These are phyloP conservation scores for Parambassis ranga DNA, from an alignment of 2,797 vertebrate genomes.

Conservation along the genomic window DNA sequence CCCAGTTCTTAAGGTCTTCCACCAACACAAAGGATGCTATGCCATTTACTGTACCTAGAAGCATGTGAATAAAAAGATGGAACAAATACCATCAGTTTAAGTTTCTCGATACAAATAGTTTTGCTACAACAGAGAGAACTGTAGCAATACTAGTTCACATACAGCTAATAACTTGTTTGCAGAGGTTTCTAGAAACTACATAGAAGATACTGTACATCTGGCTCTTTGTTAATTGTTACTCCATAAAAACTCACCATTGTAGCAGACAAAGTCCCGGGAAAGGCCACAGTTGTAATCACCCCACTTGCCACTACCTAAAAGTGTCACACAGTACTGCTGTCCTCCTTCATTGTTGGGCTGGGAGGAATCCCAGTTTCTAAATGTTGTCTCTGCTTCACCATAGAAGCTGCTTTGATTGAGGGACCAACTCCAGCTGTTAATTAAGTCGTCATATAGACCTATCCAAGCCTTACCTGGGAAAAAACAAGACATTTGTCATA, in stretches of 20 bases:
- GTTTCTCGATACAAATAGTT: too few species aligned
- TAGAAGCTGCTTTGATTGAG: constrained; percentile 41
- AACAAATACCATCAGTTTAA: neutral
- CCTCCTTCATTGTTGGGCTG: neutral
- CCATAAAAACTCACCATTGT: constrained; percentile 29
- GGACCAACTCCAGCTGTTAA: constrained; percentile 55
- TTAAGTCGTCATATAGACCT: constrained; percentile 44
- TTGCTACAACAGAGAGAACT: too few species aligned
- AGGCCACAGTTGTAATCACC: fast-evolving
- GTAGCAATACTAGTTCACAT: too few species aligned
- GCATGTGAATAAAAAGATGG: neutral
- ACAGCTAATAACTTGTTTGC: too few species aligned
- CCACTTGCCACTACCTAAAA: neutral
- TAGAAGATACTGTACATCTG: fast-evolving
- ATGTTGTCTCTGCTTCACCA: constrained; percentile 8
- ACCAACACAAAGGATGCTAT: neutral
- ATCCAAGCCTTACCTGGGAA: constrained; percentile 49
- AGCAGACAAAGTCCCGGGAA: neutral
- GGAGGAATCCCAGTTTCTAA: neutral
- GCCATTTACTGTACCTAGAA: constrained; percentile 8
- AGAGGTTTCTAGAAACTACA: too few species aligned
- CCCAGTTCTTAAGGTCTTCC: neutral
- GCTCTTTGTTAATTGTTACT: neutral
- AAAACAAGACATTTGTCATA: neutral
- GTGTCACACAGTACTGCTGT: constrained; percentile 13